Percentiles rank a stretch among this genome's conserved stretches.
Evolutionary conservation across 2,888 invertebrate genomes (phyloP).

Genomic region (Xestobium rufovillosum): DNA sequence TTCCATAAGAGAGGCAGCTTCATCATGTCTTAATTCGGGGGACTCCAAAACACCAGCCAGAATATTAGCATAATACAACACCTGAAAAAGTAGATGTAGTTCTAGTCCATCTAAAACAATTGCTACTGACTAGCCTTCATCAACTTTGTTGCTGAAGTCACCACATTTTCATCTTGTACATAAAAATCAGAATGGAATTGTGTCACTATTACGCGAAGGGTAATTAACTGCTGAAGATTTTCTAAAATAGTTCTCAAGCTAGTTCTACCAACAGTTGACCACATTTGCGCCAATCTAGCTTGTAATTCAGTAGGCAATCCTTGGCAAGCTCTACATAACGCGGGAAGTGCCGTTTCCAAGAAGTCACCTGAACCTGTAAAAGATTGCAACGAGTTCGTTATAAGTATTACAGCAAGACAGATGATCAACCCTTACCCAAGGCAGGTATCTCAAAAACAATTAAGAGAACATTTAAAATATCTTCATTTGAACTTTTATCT

Average conservation of each 20-base stretch:
- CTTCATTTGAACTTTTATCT: slow-evolving; percentile 42
- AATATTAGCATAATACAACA: slow-evolving; percentile 82
- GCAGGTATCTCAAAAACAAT: slow-evolving; percentile 43
- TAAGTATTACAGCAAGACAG: slow-evolving; percentile 4
- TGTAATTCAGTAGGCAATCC: slow-evolving; percentile 67
- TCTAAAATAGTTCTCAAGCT: slow-evolving; percentile 61
- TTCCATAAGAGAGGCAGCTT: slow-evolving; percentile 45
- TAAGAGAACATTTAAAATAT: slow-evolving; percentile 50
- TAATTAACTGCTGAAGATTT: slow-evolving; percentile 81
- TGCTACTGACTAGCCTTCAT: slow-evolving; percentile 64
- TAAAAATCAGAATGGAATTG: slow-evolving; percentile 63
- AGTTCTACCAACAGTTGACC: slow-evolving; percentile 57
- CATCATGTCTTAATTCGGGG: slow-evolving; percentile 53
- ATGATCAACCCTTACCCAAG: slow-evolving; percentile 35
- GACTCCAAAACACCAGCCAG: slow-evolving; percentile 72
- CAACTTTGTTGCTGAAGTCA: slow-evolving; percentile 78
- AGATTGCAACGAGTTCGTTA: not conserved
- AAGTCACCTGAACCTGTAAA: slow-evolving; percentile 65
- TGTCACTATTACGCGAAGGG: slow-evolving; percentile 73
- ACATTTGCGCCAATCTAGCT: slow-evolving; percentile 71
- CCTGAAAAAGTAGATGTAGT: slow-evolving; percentile 44
- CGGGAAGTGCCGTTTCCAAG: slow-evolving; percentile 73
- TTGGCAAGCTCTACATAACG: slow-evolving; percentile 68
- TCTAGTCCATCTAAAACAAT: too few species aligned
- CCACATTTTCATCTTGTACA: slow-evolving; percentile 77